Percentiles rank a stretch among this genome's conserved stretches.
These are phyloP conservation scores for Diabrotica undecimpunctata DNA, from an alignment of 1,140 invertebrate species.

Conservation along the genomic window DNA sequence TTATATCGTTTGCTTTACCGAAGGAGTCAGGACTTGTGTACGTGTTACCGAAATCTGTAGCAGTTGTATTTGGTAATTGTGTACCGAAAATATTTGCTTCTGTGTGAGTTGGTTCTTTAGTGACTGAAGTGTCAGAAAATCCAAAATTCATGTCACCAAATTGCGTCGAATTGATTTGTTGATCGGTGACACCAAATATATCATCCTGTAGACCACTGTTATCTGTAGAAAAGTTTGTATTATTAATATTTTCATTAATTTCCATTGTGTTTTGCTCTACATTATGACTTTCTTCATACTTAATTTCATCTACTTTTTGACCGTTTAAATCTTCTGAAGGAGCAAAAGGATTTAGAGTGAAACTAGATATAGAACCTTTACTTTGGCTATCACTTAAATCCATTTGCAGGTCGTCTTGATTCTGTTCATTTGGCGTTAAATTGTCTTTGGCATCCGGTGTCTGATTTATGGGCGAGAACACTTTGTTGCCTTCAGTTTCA, in stretches of 20 bases:
- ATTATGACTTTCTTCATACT: constrained; percentile 2
- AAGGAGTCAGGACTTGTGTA: too few relatives aligned
- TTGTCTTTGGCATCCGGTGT: constrained; percentile 28
- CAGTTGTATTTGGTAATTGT: too few relatives aligned
- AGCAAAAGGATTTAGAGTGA: constrained; percentile 52
- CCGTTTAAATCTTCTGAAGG: constrained; percentile 45
- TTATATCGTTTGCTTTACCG: too few relatives aligned
- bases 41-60: too few relatives aligned
- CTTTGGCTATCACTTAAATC: constrained; percentile 46
- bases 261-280: constrained; percentile 21
- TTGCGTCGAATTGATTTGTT: too few relatives aligned
- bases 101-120: too few relatives aligned
- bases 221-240: too few relatives aligned
- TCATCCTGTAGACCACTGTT: too few relatives aligned
- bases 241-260: constrained; percentile 20
- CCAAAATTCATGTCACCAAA: too few relatives aligned
- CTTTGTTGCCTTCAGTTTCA: not conserved
- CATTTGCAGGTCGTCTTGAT: constrained; percentile 42
- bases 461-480: constrained; percentile 9
- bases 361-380: constrained; percentile 45
- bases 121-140: too few relatives aligned
- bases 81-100: not conserved
- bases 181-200: too few relatives aligned
- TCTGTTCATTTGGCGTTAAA: constrained; percentile 41
- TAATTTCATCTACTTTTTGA: constrained; percentile 1